phyloP scores from a whole-genome alignment of 2,113 vertebrate species.

The Varanus salvator region DNA sequence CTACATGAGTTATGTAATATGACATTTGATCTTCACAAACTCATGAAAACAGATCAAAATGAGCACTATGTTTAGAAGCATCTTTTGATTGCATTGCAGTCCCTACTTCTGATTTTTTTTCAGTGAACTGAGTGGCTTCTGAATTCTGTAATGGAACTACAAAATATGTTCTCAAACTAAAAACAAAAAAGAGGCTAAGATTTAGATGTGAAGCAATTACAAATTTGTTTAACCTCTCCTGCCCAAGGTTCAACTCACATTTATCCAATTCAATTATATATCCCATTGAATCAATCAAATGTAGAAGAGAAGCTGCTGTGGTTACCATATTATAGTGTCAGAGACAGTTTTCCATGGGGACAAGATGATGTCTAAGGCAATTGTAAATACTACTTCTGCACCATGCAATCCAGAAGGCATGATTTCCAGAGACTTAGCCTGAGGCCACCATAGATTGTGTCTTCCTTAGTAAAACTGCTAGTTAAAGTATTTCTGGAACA shows the following conservation, averaged over 20 bases:
- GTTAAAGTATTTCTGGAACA: conserved; percentile 12
- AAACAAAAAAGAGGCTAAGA: neutral
- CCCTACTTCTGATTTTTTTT: neutral
- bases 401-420: neutral
- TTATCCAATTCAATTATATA: neutral
- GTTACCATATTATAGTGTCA: neutral
- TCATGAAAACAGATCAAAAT: neutral
- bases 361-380: neutral
- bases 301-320: neutral
- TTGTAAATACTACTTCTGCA: neutral
- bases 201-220: neutral
- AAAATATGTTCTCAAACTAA: neutral
- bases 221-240: neutral
- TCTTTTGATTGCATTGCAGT: neutral
- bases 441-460: neutral
- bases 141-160: neutral
- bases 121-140: neutral
- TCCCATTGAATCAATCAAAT: neutral
- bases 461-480: neutral
- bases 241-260: neutral
- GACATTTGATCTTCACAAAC: neutral
- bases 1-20: no score
- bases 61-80: neutral
- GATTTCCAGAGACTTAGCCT: neutral
- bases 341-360: neutral